A percentile compares a stretch with the other conserved stretches of the same genome.
Conservation (phyloP, 2,888 invertebrate genomes). For the Monopis laevigella region DNA sequence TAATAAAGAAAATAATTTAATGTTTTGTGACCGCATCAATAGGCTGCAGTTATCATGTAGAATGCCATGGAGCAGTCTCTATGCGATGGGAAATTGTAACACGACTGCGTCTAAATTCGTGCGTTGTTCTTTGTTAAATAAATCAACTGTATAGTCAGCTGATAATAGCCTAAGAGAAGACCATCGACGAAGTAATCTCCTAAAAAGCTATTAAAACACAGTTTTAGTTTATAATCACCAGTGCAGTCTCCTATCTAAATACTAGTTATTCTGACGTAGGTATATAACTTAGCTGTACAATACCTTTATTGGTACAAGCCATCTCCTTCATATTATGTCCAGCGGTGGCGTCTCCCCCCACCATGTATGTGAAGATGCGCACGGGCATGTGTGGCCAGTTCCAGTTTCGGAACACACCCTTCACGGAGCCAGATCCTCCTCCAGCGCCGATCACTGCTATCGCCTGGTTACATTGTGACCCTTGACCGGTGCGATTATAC, state of each 20-base stretch:
- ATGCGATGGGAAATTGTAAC: too few species aligned
- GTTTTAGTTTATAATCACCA: not conserved
- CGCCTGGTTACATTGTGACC: conserved; percentile 97
- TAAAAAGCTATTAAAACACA: not conserved
- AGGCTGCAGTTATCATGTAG: too few species aligned
- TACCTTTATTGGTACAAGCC: conserved; percentile 98
- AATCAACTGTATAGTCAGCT: too few species aligned
- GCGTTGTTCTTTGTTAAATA: too few species aligned
- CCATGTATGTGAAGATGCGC: conserved; percentile 94
- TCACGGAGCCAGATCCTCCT: conserved; percentile 80
- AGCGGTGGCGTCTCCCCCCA: conserved; percentile 92
- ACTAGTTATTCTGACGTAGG: too few species aligned
- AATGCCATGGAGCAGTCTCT: too few species aligned
- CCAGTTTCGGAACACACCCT: conserved; percentile 74
- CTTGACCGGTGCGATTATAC: conserved; percentile 85
- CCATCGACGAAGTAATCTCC: not conserved
- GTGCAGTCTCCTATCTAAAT: not conserved
- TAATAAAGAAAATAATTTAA: too few species aligned
- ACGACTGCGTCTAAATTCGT: too few species aligned
- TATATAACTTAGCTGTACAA: too few species aligned
- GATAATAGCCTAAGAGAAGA: too few species aligned
- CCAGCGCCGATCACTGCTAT: conserved; percentile 98
- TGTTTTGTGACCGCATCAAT: too few species aligned
- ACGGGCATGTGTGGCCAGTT: conserved; percentile 96
- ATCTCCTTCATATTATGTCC: conserved; percentile 89